A percentile compares a stretch with the other conserved stretches of the same genome.
These are phyloP conservation scores for Sparidentex hasta DNA, from an alignment of 2,797 vertebrate genomes.

Conservation along the genomic window DNA sequence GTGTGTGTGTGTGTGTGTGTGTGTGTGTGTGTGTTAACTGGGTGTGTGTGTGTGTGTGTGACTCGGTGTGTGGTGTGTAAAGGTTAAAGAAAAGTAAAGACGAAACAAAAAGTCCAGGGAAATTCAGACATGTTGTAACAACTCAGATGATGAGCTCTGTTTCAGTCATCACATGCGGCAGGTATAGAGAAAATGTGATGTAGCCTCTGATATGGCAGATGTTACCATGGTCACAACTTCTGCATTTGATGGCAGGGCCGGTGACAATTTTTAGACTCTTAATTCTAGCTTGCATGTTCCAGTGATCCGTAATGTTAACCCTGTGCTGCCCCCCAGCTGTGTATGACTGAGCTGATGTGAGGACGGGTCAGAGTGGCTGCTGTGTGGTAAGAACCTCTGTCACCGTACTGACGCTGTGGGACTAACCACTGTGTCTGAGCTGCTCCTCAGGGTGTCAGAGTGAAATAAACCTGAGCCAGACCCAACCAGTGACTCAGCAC, in stretches of 20 bases:
- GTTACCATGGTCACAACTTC: background rate
- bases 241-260: background rate
- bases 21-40: slow-evolving; percentile 20
- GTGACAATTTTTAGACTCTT: background rate
- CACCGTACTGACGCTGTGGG: background rate
- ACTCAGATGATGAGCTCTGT: background rate
- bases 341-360: slow-evolving; percentile 4
- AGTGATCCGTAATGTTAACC: background rate
- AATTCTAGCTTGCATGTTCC: background rate
- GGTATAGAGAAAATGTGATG: too few relatives aligned
- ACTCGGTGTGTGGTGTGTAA: slow-evolving; percentile 9
- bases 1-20: slow-evolving; percentile 7
- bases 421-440: background rate
- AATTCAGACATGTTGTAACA: background rate
- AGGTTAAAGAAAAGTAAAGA: background rate
- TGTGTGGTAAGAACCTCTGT: slow-evolving; percentile 1
- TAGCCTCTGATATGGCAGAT: background rate
- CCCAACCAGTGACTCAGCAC: background rate
- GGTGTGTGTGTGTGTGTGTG: slow-evolving; percentile 9
- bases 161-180: background rate
- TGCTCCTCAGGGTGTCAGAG: background rate
- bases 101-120: background rate
- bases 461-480: background rate
- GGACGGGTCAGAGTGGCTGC: slow-evolving; percentile 1
- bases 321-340: background rate